A percentile compares a stretch with the other conserved stretches of the same genome.
Evolutionary conservation across 1,140 invertebrate genomes (phyloP).

Genomic region (Stratiolaelaps scimitus): DNA sequence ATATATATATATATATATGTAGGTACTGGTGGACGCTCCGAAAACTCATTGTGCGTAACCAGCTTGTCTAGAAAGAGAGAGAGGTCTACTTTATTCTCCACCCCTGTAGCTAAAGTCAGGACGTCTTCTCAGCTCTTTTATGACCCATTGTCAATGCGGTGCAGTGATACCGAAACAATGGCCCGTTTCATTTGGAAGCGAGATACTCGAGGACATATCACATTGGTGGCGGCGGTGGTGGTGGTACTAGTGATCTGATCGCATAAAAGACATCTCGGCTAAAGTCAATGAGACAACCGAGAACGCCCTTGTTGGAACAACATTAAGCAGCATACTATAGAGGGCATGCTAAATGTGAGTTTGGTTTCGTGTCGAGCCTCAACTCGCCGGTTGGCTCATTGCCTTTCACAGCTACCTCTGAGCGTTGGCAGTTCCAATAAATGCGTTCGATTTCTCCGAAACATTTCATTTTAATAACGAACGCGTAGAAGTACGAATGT

Average conservation of each 20-base stretch:
- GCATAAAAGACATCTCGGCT: neutral
- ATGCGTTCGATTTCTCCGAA: no score
- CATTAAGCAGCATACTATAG: neutral
- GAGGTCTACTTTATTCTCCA: neutral
- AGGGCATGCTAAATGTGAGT: no score
- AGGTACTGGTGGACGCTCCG: no score
- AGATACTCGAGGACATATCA: neutral
- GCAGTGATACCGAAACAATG: slow-evolving; percentile 15
- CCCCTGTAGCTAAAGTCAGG: neutral
- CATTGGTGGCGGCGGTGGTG: neutral
- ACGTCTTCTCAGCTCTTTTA: neutral
- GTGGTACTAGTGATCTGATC: neutral
- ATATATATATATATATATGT: no score
- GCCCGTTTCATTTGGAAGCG: slow-evolving; percentile 6
- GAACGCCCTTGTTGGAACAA: neutral
- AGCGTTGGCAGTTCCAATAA: no score
- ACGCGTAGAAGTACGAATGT: no score
- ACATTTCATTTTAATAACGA: no score
- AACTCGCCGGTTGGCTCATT: no score
- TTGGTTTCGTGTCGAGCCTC: no score
- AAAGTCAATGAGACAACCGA: neutral
- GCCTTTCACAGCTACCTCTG: no score
- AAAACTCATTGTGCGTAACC: neutral
- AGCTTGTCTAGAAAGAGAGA: neutral
- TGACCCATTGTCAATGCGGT: slow-evolving; percentile 28